Conservation (phyloP, 2,888 invertebrate species). For the Trichopoda pennipes region DNA sequence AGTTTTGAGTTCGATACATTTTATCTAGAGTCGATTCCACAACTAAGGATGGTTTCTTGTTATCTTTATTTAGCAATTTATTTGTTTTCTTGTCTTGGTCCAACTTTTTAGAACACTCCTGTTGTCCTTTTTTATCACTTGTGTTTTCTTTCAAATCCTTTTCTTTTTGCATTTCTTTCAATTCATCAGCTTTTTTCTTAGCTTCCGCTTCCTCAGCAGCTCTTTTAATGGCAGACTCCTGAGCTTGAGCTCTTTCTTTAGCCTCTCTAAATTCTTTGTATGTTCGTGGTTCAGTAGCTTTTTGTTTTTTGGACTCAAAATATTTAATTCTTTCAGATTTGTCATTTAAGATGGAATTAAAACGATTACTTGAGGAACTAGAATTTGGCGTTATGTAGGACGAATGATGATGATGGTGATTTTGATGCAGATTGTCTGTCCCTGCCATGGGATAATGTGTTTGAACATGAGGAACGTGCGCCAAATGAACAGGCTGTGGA, state of each 20-base stretch:
- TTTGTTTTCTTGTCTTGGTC: constrained; percentile 23
- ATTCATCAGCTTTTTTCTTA: constrained; percentile 30
- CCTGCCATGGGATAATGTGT: background rate
- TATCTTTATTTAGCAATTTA: background rate
- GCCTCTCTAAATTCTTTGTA: constrained; percentile 76
- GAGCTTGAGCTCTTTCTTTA: constrained; percentile 71
- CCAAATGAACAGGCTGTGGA: background rate
- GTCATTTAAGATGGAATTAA: constrained; percentile 73
- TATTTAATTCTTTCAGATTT: constrained; percentile 74
- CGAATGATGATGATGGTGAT: background rate
- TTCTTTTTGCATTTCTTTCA: background rate
- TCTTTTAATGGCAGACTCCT: constrained; percentile 56
- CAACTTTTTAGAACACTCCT: constrained; percentile 6
- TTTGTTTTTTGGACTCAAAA: constrained; percentile 73
- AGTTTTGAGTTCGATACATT: constrained; percentile 74
- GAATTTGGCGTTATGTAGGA: background rate
- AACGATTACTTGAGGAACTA: constrained; percentile 51
- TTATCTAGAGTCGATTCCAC: constrained; percentile 74
- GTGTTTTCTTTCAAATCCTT: background rate
- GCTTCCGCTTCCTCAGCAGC: constrained; percentile 51
- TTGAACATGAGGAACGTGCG: background rate
- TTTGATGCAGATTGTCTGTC: background rate
- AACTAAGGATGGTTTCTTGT: constrained; percentile 1
- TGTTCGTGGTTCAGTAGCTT: constrained; percentile 72
- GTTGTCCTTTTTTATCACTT: constrained; percentile 13